These are phyloP conservation scores for Pyrrhosoma nymphula DNA, from an alignment of 2,888 invertebrate genomes.

Conservation along the genomic window DNA sequence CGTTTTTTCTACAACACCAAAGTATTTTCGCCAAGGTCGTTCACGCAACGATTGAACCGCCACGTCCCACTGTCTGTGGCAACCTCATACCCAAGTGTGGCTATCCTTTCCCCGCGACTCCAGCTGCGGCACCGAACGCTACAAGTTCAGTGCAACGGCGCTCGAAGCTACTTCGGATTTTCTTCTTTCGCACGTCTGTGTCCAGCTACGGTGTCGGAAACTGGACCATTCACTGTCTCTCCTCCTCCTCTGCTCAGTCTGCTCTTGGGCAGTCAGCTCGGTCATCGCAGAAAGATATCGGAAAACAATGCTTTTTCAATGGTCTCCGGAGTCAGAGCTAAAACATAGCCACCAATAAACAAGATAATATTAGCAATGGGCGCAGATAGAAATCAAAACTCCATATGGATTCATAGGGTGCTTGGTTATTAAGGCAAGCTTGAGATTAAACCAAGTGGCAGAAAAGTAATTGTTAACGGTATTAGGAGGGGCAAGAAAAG, in stretches of 20 bases:
- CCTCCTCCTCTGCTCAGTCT: background rate
- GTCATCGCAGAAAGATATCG: background rate
- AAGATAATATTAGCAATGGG: too few relatives aligned
- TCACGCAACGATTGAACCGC: background rate
- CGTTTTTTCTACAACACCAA: background rate
- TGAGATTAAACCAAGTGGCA: too few relatives aligned
- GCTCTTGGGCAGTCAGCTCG: background rate
- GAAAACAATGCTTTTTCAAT: too few relatives aligned
- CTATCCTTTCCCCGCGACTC: background rate
- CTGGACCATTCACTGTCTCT: background rate
- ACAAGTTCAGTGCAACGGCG: background rate
- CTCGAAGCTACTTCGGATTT: too few relatives aligned
- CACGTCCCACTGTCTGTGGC: background rate
- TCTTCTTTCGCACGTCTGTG: background rate
- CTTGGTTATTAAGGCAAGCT: too few relatives aligned
- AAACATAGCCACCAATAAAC: too few relatives aligned
- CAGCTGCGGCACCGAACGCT: background rate
- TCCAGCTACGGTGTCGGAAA: background rate
- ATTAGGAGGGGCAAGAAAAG: too few relatives aligned
- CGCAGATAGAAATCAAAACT: too few relatives aligned
- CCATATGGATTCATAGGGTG: too few relatives aligned
- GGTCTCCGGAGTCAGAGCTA: too few relatives aligned
- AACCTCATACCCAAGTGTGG: background rate
- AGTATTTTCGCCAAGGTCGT: background rate
- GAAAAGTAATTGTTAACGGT: too few relatives aligned